Percentiles rank a stretch among this genome's conserved stretches.
Conservation (phyloP, 2,888 invertebrate genomes). For the Timandra comae region DNA sequence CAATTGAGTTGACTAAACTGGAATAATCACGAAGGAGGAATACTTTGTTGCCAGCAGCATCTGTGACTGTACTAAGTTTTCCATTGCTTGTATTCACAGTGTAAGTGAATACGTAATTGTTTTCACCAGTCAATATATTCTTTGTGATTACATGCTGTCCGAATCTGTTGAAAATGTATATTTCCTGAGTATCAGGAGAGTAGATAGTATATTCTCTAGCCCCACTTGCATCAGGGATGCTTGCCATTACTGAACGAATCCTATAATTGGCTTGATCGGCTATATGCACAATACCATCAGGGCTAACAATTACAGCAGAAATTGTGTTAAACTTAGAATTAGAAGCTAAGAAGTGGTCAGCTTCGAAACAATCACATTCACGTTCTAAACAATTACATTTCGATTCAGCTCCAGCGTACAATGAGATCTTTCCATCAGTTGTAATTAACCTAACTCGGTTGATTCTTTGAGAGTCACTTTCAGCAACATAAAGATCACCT, state of each 20-base stretch:
- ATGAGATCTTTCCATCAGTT: constrained; percentile 93
- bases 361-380: constrained; percentile 94
- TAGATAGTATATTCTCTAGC: constrained; percentile 94
- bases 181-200: constrained; percentile 96
- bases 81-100: constrained; percentile 98
- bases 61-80: constrained; percentile 94
- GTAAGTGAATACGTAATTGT: constrained; percentile 95
- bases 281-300: constrained; percentile 95
- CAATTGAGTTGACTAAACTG: constrained; percentile 93
- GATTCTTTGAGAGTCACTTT: constrained; percentile 96
- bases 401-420: constrained; percentile 96
- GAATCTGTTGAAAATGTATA: constrained; percentile 94
- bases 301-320: constrained; percentile 93
- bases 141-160: constrained; percentile 96
- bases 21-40: constrained; percentile 89
- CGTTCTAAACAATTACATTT: constrained; percentile 95
- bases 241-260: constrained; percentile 91
- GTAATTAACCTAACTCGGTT: constrained; percentile 93
- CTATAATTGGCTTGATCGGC: constrained; percentile 96
- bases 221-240: constrained; percentile 90
- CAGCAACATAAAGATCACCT: constrained; percentile 95
- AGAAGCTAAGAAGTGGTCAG: constrained; percentile 92
- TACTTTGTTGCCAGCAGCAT: constrained; percentile 93
- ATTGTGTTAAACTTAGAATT: constrained; percentile 97
- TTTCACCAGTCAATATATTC: constrained; percentile 96